A percentile compares a stretch with the other conserved stretches of the same genome.
These are phyloP conservation scores for Eupithecia centaureata DNA, from an alignment of 2,888 invertebrate genomes.

Conservation along the genomic window DNA sequence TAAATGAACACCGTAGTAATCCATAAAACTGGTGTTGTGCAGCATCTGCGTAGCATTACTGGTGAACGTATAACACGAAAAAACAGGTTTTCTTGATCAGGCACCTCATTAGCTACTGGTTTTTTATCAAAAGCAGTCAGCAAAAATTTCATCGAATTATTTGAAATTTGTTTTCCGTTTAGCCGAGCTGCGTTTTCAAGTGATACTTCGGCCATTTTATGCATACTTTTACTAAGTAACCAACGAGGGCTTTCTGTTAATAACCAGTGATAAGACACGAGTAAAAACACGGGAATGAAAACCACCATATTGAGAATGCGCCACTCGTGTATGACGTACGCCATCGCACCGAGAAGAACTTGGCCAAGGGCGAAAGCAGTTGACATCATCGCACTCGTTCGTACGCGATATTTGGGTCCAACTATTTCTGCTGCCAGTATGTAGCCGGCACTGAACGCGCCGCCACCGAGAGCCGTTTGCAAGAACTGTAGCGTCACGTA, in stretches of 20 bases:
- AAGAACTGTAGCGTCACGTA: constrained; percentile 70
- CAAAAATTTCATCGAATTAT: constrained; percentile 69
- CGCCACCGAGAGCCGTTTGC: constrained; percentile 74
- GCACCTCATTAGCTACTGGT: constrained; percentile 45
- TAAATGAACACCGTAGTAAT: constrained; percentile 91
- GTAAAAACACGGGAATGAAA: constrained; percentile 87
- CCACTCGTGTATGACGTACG: constrained; percentile 89
- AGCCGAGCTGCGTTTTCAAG: constrained; percentile 85
- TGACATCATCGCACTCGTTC: constrained; percentile 88
- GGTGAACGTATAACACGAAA: constrained; percentile 80
- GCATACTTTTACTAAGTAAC: constrained; percentile 87
- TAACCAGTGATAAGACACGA: constrained; percentile 87
- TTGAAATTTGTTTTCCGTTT: constrained; percentile 83
- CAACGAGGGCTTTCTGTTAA: constrained; percentile 90
- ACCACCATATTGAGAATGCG: constrained; percentile 85
- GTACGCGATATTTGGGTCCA: constrained; percentile 88
- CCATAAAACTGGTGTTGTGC: constrained; percentile 90
- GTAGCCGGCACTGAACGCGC: constrained; percentile 74
- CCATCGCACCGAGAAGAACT: constrained; percentile 86
- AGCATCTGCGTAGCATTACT: constrained; percentile 82
- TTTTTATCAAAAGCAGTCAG: constrained; percentile 63
- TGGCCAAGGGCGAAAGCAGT: constrained; percentile 90
- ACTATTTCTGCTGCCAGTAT: constrained; percentile 89
- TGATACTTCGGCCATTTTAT: constrained; percentile 84
- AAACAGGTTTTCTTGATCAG: constrained; percentile 54